Evolutionary conservation across 2,888 invertebrate species (phyloP).

Genomic region (Cryptus viduatorius): DNA sequence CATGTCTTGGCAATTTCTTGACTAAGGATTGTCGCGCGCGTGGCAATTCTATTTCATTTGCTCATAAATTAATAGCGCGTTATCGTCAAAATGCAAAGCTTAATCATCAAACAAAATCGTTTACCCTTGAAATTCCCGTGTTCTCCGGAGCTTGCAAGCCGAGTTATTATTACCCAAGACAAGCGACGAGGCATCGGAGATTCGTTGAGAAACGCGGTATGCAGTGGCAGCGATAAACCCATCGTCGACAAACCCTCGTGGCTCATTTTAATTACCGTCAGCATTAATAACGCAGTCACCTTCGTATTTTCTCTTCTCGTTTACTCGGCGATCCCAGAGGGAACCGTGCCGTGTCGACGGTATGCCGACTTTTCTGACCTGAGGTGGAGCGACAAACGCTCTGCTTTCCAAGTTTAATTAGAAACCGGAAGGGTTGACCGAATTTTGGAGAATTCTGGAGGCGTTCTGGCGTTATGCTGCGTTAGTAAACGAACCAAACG

Average conservation of each 20-base stretch:
- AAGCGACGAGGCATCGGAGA: conserved; percentile 26
- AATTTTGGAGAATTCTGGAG: no score
- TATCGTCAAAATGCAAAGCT: conserved; percentile 38
- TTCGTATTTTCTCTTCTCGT: conserved; percentile 18
- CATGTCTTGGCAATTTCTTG: no score
- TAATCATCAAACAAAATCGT: conserved; percentile 31
- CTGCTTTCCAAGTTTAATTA: no score
- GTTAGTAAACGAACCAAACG: no score
- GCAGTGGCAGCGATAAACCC: conserved; percentile 54
- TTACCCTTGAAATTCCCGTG: conserved; percentile 43
- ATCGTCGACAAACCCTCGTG: conserved; percentile 65
- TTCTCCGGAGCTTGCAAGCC: background rate
- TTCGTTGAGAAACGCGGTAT: conserved; percentile 41
- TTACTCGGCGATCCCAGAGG: background rate
- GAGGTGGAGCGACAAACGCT: no score
- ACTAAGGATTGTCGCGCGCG: no score
- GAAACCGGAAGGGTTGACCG: conserved; percentile 18
- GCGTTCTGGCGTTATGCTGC: no score
- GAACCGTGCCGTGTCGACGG: background rate
- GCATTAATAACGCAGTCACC: conserved; percentile 60
- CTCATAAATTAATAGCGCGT: conserved; percentile 16
- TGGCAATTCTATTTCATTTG: conserved; percentile 18
- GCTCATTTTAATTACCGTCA: conserved; percentile 67
- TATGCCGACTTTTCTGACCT: conserved; percentile 15
- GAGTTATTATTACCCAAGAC: background rate